Evolutionary conservation across 2,113 vertebrate species (phyloP), one percentile per base, ranked within the genome.

Genomic region (Echinops telfairi): DNA sequence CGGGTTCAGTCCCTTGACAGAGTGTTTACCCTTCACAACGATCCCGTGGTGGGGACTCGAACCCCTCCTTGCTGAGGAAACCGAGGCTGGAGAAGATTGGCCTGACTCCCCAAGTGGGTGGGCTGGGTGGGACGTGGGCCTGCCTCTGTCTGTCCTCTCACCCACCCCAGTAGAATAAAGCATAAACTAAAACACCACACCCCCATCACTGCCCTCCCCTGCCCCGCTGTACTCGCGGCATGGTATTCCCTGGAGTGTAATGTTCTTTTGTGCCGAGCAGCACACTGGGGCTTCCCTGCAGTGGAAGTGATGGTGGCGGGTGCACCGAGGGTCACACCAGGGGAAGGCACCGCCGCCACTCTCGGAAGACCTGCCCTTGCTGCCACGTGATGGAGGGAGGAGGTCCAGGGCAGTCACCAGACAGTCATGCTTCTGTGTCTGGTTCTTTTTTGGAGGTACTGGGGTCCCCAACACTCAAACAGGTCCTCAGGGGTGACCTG

Each of bases 321-420:
- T 43, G 15, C 25, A n/a, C 8, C 1, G 17, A 27, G 23, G 23
- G 53, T 31, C 0, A 0, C 22, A 2, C 1, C 0, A 20, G 6
- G 15, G 58, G 64, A 27, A 40, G 10, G 20, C 4, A 17, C 2
- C 0, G n/a, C 27, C 12, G 47, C 14, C 40, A 6, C 12, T 70
- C 57, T 20, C 66, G 31, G 38, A 57, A 77, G 43, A 25, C 22
- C 64, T 66, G 64, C 2, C 22, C 20, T 66, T 66, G 22, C 64
- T 66, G 64, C 23, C 64, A 8, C 20, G 22, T 66, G 25, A 66
- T 19, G 4, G 8, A 10, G 9, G 9, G 15, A 66, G 25, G 64
- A 27, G 64, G 31, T 12, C 17, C 25, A 12, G 38, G 73, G 43
- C 16, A 62, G 38, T 20, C 38, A 4, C 23, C 66, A 4, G n/a